A percentile compares a stretch with the other conserved stretches of the same genome.
These are phyloP conservation scores for Rhinogobio ventralis DNA, from an alignment of 2,797 vertebrate genomes.

Conservation along the genomic window DNA sequence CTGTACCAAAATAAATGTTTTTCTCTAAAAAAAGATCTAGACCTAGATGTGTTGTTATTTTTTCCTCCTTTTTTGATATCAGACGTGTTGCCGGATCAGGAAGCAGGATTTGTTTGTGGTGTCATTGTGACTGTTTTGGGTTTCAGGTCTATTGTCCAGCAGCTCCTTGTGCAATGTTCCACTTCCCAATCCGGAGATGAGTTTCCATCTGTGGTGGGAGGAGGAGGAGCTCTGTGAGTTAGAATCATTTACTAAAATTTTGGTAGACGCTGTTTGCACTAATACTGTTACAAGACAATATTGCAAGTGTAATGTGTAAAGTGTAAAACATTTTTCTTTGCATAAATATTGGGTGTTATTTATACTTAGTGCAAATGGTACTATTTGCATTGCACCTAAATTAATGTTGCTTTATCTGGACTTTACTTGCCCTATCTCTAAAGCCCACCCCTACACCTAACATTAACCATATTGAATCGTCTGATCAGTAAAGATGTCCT, in stretches of 20 bases:
- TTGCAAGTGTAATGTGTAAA: not conserved
- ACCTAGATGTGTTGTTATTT: not conserved
- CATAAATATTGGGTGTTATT: not conserved
- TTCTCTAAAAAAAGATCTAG: not conserved
- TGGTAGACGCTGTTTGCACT: not conserved
- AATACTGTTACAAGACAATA: not conserved
- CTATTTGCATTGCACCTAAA: not conserved
- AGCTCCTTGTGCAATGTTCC: constrained; percentile 74
- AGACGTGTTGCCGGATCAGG: constrained; percentile 58
- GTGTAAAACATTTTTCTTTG: not conserved
- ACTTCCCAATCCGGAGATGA: constrained; percentile 90
- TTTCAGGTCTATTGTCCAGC: constrained; percentile 71
- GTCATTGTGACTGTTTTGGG: constrained; percentile 67
- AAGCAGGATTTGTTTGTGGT: constrained; percentile 64
- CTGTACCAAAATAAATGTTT: constrained; percentile 12
- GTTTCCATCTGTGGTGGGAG: constrained; percentile 90
- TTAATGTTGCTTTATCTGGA: not conserved
- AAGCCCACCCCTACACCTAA: not conserved
- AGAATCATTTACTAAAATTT: not conserved
- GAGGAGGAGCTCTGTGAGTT: constrained; percentile 92
- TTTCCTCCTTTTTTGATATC: constrained; percentile 45
- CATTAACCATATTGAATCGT: too few species aligned
- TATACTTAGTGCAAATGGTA: not conserved
- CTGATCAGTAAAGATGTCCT: not conserved
- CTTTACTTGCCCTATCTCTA: not conserved